These are phyloP conservation scores for Hydrozoanthus gracilis DNA, from an alignment of 92 coral and sea anemone species.

Conservation along the genomic window DNA sequence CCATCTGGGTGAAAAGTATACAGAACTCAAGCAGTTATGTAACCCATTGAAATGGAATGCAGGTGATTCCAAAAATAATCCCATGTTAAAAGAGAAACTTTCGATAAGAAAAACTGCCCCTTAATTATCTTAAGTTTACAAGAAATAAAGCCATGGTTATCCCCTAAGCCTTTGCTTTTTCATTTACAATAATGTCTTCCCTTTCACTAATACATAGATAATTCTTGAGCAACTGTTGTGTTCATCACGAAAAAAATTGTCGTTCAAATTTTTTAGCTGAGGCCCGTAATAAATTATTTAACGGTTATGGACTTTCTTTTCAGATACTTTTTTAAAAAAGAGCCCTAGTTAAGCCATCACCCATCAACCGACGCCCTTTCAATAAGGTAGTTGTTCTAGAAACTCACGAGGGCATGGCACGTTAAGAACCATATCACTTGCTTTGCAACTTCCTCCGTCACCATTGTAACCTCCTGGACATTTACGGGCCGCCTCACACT, in stretches of 20 bases:
- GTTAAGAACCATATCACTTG: conserved; percentile 23
- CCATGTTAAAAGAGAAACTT: too few species aligned
- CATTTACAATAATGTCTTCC: too few species aligned
- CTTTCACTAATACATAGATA: too few species aligned
- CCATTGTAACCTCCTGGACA: conserved; percentile 23
- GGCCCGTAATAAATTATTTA: too few species aligned
- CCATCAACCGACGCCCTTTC: neutral
- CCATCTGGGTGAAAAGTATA: neutral
- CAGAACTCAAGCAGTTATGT: too few species aligned
- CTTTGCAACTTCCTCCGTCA: neutral
- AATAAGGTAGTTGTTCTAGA: neutral
- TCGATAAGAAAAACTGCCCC: neutral
- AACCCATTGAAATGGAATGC: neutral
- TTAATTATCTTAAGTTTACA: too few species aligned
- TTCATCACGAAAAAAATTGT: too few species aligned
- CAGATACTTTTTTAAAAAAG: neutral
- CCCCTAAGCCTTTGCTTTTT: too few species aligned
- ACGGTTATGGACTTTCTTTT: too few species aligned
- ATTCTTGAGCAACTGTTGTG: too few species aligned
- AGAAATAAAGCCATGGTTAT: too few species aligned
- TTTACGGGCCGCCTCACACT: conserved; percentile 6
- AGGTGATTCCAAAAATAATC: neutral
- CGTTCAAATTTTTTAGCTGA: too few species aligned
- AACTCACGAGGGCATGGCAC: conserved; percentile 37
- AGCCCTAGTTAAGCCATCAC: neutral